Base-by-base conservation (phyloP, 1,140 invertebrate genomes). In the Heliconius hermathena region DNA sequence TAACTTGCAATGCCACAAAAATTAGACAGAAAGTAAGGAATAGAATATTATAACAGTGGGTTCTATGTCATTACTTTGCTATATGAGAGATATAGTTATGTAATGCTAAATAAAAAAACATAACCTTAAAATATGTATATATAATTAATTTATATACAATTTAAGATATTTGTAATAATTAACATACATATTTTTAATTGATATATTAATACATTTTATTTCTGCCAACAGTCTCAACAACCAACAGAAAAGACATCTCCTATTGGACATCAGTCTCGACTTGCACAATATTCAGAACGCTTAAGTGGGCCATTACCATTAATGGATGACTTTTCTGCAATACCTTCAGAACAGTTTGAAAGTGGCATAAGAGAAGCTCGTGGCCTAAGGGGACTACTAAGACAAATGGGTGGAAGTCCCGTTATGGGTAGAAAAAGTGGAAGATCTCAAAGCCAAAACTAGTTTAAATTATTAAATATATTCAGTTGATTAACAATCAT, bases 281-380 rank as follows among this genome's bases (percentile, higher is more conserved):
- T 96, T 16, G 93, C 95, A 75, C 96, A 96, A 54, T 95, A 95
- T 74, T 95, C 95, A 11, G 88, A 94, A 91, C 92, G 93, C 33
- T 89, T 96, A 0, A 95, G 93, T 78, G 95, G 97, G 8, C 96
- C 97, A 5, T 87, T 96, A 18, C 97, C 98, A 73, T 94, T 99
- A 18, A 97, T 98, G 88, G 98, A 99, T 94, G 98, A 99, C 90
- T 99, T 99, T 95, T 98, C 97, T 89, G 97, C 98, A 36, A 98
- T 98, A 85, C 97, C 98, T 46, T 97, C 98, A 90, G 98, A 97
- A 95, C 96, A 93, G 78, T 89, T 95, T 29, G 96, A 96, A 73
- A 95, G 92, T 71, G 91, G 94, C 0, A 84, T 93, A 2, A 83
- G 94, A 76, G 96, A 96, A 89, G 95, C 97, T 1, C 97, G 97